phyloP scores from a whole-genome alignment of 2,797 vertebrate species.

The Macropus fuliginosus region DNA sequence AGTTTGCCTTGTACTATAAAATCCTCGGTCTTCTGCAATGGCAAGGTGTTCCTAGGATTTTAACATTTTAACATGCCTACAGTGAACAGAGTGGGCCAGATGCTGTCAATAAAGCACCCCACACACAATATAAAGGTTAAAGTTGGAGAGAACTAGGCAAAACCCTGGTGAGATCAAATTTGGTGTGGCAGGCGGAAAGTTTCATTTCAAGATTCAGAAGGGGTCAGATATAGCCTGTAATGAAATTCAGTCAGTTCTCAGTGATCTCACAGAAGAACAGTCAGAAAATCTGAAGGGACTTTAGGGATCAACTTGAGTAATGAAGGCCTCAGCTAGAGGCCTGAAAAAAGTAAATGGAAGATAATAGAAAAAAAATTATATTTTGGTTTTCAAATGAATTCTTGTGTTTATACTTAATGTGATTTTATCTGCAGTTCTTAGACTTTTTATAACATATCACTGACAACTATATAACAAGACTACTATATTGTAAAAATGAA shows the following conservation, averaged over 20 bases:
- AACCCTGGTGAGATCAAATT: neutral
- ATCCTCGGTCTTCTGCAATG: neutral
- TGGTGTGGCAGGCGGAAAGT: neutral
- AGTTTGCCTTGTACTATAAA: neutral
- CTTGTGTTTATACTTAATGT: neutral
- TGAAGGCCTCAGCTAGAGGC: conserved; percentile 2
- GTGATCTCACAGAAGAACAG: neutral
- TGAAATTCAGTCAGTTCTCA: neutral
- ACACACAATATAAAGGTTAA: neutral
- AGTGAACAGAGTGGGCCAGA: neutral
- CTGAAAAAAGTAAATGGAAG: neutral
- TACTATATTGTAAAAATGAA: neutral
- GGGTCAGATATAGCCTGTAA: neutral
- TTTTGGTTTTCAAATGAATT: conserved; percentile 28
- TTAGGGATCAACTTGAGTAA: neutral
- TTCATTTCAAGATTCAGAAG: neutral
- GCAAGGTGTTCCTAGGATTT: neutral
- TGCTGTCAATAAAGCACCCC: neutral
- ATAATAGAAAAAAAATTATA: neutral
- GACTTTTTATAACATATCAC: neutral
- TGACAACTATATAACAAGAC: neutral
- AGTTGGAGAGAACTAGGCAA: neutral
- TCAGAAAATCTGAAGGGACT: neutral
- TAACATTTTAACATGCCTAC: neutral
- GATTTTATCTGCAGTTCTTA: neutral